Conservation (phyloP, 64 coral and sea anemone genomes). For the Montipora efflorescens region DNA sequence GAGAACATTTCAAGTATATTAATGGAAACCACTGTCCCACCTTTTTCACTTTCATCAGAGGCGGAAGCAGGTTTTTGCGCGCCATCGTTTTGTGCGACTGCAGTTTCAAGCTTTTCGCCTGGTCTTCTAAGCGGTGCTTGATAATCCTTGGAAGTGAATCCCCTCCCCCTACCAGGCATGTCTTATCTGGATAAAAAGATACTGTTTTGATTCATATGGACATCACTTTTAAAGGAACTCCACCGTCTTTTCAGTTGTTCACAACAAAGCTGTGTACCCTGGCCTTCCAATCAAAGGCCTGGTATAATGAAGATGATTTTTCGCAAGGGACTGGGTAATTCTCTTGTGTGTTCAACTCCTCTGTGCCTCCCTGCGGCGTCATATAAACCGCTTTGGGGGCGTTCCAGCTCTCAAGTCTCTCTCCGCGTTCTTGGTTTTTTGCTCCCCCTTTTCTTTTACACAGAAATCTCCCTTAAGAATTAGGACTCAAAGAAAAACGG, state of each 20-base stretch:
- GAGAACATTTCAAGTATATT: neutral
- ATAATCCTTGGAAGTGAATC: constrained; percentile 12
- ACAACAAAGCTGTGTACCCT: too few species aligned
- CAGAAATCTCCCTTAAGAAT: too few species aligned
- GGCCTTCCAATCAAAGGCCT: too few species aligned
- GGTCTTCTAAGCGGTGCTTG: neutral
- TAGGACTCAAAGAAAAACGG: too few species aligned
- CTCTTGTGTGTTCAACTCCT: too few species aligned
- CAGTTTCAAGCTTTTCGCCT: neutral
- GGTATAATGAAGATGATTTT: too few species aligned
- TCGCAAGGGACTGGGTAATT: too few species aligned
- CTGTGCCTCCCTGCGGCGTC: too few species aligned
- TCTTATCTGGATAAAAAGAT: neutral
- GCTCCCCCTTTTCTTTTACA: too few species aligned
- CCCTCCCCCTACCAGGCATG: neutral
- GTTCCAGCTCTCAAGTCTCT: too few species aligned
- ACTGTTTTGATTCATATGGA: neutral
- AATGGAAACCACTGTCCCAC: neutral
- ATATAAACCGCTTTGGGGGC: too few species aligned
- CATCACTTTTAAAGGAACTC: neutral
- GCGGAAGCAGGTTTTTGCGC: constrained; percentile 1
- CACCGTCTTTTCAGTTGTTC: neutral
- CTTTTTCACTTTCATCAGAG: constrained; percentile 8
- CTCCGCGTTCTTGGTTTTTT: too few species aligned
- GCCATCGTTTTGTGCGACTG: neutral